Conservation (phyloP, 53 echinoderm and acorn worm genomes). For the Astropecten irregularis region DNA sequence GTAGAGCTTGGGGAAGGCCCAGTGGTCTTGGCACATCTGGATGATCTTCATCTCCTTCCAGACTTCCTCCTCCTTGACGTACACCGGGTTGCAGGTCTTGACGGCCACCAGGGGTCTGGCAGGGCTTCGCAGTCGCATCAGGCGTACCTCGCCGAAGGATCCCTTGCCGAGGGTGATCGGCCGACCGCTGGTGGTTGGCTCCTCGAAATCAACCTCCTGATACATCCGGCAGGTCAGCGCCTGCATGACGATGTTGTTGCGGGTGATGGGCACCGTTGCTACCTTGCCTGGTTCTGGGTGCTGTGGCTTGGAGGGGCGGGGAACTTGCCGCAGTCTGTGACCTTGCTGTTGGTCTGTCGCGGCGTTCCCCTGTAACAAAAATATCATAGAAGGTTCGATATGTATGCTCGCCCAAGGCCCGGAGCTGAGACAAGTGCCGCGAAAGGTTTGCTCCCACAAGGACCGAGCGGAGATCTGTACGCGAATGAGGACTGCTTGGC, state of each 20-base stretch:
- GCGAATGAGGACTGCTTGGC: too few species aligned
- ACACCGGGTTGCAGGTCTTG: background rate
- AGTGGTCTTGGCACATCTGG: background rate
- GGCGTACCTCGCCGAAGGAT: slow-evolving; percentile 4
- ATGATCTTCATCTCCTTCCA: slow-evolving; percentile 17
- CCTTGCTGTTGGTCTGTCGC: background rate
- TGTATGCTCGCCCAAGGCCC: too few species aligned
- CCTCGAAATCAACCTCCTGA: background rate
- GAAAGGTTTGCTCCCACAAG: too few species aligned
- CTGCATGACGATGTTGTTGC: background rate
- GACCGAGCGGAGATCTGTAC: too few species aligned
- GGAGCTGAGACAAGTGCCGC: too few species aligned
- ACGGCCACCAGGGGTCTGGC: slow-evolving; percentile 10
- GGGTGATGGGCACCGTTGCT: background rate
- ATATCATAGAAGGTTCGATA: too few species aligned
- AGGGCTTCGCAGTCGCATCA: slow-evolving; percentile 12
- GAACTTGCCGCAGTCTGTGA: background rate
- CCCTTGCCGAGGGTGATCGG: slow-evolving; percentile 13
- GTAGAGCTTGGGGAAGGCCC: slow-evolving; percentile 39
- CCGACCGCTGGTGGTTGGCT: background rate
- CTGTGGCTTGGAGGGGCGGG: background rate
- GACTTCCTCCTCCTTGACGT: background rate
- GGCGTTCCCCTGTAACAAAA: too few species aligned
- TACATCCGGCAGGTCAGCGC: slow-evolving; percentile 9
- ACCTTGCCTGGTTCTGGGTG: background rate